phyloP scores from a whole-genome alignment of 1,140 invertebrate species.

The Dendrolimus kikuchii region DNA sequence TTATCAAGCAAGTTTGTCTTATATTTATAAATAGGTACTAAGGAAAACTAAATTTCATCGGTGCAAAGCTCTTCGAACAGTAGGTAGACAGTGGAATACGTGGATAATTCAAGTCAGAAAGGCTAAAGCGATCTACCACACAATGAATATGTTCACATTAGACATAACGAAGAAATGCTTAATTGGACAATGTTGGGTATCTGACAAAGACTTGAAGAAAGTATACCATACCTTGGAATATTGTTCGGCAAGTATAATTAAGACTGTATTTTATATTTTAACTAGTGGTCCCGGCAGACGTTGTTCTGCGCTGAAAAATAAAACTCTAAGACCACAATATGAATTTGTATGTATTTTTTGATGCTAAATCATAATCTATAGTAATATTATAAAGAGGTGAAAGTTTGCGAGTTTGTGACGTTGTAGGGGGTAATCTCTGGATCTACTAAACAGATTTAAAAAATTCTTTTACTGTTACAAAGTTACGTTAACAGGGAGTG shows the following conservation, averaged over 20 bases:
- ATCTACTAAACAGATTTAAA: too few relatives aligned
- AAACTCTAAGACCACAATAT: too few relatives aligned
- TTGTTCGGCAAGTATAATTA: conserved; percentile 81
- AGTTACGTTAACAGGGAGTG: too few relatives aligned
- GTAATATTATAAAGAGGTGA: too few relatives aligned
- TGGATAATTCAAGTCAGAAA: conserved; percentile 93
- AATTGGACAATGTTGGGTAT: conserved; percentile 94
- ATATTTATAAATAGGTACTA: conserved; percentile 72
- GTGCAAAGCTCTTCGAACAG: conserved; percentile 86
- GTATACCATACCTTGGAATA: conserved; percentile 87
- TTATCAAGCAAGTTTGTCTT: too few relatives aligned
- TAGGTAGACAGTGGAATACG: conserved; percentile 85
- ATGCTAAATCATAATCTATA: too few relatives aligned
- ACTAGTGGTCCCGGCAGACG: neutral
- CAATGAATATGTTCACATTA: conserved; percentile 73
- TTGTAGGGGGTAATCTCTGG: too few relatives aligned
- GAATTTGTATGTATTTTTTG: too few relatives aligned
- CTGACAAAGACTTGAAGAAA: conserved; percentile 80
- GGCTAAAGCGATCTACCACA: conserved; percentile 83
- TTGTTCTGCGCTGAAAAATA: too few relatives aligned
- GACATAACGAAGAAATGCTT: conserved; percentile 89
- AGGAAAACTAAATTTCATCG: conserved; percentile 92
- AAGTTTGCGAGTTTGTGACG: too few relatives aligned
- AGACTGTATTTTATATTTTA: neutral
- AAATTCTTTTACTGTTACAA: too few relatives aligned